phyloP scores from a whole-genome alignment of 2,888 invertebrate genomes.

The Folsomia candida region DNA sequence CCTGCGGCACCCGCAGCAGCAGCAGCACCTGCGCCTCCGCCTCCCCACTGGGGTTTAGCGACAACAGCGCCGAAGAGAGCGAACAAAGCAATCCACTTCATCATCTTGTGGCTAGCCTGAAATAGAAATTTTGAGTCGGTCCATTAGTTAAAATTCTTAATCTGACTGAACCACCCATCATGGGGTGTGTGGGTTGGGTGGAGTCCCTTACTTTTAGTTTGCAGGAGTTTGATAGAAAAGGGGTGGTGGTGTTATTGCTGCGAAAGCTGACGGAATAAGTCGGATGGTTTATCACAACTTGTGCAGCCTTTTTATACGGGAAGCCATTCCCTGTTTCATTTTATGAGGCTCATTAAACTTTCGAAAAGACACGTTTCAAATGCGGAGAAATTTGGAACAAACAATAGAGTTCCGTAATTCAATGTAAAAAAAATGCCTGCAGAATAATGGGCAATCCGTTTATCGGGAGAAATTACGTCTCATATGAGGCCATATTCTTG shows the following conservation, averaged over 20 bases:
- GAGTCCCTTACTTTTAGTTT: background rate
- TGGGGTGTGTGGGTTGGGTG: background rate
- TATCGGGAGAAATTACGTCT: background rate
- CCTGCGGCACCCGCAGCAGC: constrained; percentile 13
- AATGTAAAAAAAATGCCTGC: background rate
- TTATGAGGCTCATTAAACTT: background rate
- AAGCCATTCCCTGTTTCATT: background rate
- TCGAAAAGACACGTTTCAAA: background rate
- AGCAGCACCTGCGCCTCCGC: constrained; percentile 14
- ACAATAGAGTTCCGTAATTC: background rate
- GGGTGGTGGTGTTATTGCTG: constrained; percentile 1
- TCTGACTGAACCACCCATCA: no score
- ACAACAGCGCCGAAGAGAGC: constrained; percentile 31
- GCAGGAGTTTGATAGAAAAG: background rate
- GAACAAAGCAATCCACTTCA: constrained; percentile 32
- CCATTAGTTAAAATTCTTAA: background rate
- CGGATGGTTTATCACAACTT: background rate
- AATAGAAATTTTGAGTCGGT: constrained; percentile 9
- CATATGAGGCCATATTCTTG: background rate
- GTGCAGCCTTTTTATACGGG: constrained; percentile 1
- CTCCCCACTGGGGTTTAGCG: constrained; percentile 35
- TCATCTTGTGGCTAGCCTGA: constrained; percentile 14
- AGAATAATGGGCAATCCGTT: constrained; percentile 1
- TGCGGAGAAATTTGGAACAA: background rate
- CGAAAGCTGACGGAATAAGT: background rate